Evolutionary conservation across 2,113 vertebrate species (phyloP).

Genomic region (Oceanites oceanicus): DNA sequence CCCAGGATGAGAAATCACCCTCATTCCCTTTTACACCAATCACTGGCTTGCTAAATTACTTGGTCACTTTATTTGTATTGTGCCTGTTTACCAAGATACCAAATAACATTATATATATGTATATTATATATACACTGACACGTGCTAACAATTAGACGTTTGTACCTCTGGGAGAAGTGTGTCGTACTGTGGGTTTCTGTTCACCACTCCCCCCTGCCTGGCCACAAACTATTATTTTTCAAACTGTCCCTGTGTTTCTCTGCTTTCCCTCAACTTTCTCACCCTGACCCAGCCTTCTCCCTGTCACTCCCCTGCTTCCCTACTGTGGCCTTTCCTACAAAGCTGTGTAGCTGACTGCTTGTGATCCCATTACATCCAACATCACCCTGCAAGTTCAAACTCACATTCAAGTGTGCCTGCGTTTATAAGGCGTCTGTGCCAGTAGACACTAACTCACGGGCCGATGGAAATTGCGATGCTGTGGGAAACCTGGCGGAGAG

Average conservation of each 20-base stretch:
- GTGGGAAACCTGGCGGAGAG: neutral
- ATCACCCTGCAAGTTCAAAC: neutral
- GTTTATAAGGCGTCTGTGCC: neutral
- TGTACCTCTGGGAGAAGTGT: neutral
- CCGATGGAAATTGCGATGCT: neutral
- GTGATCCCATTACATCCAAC: too few relatives aligned
- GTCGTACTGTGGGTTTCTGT: neutral
- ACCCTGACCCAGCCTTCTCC: neutral
- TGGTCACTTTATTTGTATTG: neutral
- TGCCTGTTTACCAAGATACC: neutral
- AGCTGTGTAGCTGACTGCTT: neutral
- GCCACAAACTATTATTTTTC: neutral
- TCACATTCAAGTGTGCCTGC: accelerated
- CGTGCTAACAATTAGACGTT: neutral
- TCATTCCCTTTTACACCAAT: neutral
- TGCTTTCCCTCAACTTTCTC: neutral
- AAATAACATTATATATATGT: neutral
- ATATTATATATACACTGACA: accelerated
- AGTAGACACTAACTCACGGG: neutral
- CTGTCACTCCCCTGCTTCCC: neutral
- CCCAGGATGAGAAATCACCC: neutral
- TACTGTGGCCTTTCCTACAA: neutral
- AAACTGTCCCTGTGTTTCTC: neutral
- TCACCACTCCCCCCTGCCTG: neutral
- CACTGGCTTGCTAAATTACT: neutral